phyloP scores from a whole-genome alignment of 2,113 vertebrate species.

The Osmerus mordax region DNA sequence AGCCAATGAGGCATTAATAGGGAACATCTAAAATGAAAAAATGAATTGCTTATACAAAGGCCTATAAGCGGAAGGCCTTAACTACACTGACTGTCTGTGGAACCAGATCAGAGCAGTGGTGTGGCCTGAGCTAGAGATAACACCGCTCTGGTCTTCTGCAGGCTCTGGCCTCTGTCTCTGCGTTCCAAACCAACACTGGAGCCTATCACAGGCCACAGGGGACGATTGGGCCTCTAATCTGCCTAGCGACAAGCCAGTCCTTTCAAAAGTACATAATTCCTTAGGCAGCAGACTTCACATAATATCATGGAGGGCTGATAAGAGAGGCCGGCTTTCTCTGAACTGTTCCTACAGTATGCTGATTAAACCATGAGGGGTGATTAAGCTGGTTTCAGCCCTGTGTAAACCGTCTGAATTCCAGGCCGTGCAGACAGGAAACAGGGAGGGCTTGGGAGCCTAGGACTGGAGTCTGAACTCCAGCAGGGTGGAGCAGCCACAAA shows the following conservation, averaged over 20 bases:
- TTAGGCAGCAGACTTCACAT: neutral
- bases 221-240: neutral
- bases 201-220: conserved; percentile 3
- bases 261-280: neutral
- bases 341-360: neutral
- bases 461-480: too few species aligned
- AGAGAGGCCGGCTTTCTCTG: neutral
- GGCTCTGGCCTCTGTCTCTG: neutral
- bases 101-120: neutral
- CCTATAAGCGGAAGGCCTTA: neutral
- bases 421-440: too few species aligned
- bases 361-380: too few species aligned
- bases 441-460: too few species aligned
- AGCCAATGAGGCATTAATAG: too few species aligned
- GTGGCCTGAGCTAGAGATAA: conserved; percentile 35
- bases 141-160: neutral
- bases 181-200: conserved; percentile 13
- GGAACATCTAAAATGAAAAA: too few species aligned
- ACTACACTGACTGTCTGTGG: neutral
- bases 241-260: conserved; percentile 5
- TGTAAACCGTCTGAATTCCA: too few species aligned
- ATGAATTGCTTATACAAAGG: neutral
- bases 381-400: too few species aligned
- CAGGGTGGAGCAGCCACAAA: too few species aligned
- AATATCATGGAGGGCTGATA: neutral